These are phyloP conservation scores for Apolygus lucorum DNA, from an alignment of 1,140 invertebrate species.

Conservation along the genomic window DNA sequence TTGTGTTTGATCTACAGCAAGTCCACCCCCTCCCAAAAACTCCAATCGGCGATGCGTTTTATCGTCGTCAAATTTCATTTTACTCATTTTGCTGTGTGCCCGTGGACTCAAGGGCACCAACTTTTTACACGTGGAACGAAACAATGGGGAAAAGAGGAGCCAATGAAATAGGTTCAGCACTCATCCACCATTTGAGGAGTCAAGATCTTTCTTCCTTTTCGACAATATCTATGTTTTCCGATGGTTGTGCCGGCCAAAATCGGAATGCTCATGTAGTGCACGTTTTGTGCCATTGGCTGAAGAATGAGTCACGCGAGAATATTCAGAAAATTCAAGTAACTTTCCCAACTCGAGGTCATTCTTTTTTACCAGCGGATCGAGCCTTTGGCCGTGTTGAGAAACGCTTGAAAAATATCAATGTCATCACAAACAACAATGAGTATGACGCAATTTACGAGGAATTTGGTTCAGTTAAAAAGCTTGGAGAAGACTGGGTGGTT, in stretches of 20 bases:
- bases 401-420: slow-evolving; percentile 31
- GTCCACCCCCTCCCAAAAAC: slow-evolving; percentile 29
- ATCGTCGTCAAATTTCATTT: slow-evolving; percentile 35
- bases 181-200: slow-evolving; percentile 29
- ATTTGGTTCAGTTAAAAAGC: slow-evolving; percentile 20
- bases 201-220: slow-evolving; percentile 8
- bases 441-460: not conserved
- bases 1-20: slow-evolving; percentile 29
- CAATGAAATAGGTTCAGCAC: slow-evolving; percentile 35
- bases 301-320: not conserved
- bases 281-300: slow-evolving; percentile 13
- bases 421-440: not conserved
- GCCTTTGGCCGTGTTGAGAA: slow-evolving; percentile 36
- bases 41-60: slow-evolving; percentile 30
- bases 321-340: not conserved
- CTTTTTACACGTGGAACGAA: slow-evolving; percentile 36
- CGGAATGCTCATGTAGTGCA: slow-evolving; percentile 20
- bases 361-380: slow-evolving; percentile 35
- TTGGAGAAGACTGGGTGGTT: slow-evolving; percentile 22
- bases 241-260: slow-evolving; percentile 21
- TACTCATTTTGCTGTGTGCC: slow-evolving; percentile 35
- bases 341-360: slow-evolving; percentile 36
- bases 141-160: slow-evolving; percentile 32
- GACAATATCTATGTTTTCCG: not conserved
- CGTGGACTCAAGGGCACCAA: slow-evolving; percentile 12